Evolutionary conservation across 2,113 vertebrate genomes (phyloP).

Genomic region (Chloroceryle aenea): DNA sequence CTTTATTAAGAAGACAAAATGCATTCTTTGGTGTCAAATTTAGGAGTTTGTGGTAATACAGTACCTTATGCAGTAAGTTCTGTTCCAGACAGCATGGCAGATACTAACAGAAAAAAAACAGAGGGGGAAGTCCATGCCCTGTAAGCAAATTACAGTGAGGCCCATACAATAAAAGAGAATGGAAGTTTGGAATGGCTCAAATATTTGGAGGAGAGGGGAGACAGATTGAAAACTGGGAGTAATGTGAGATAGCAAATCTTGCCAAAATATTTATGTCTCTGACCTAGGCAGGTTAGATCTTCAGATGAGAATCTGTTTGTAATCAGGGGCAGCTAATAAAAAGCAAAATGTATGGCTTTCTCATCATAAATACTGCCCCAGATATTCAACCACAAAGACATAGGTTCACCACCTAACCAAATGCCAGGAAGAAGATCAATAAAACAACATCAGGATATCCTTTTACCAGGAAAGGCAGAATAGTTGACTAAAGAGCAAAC

Average conservation of each 20-base stretch:
- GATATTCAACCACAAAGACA: constrained; percentile 64
- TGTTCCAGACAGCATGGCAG: background rate
- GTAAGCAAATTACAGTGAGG: constrained; percentile 47
- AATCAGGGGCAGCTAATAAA: constrained; percentile 57
- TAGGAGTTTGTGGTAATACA: background rate
- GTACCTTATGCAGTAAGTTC: background rate
- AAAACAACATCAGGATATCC: constrained; percentile 50
- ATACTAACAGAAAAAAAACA: constrained; percentile 1
- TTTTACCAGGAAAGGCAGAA: constrained; percentile 48
- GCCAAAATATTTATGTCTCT: constrained; percentile 69
- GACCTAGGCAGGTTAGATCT: constrained; percentile 61
- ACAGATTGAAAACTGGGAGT: constrained; percentile 32
- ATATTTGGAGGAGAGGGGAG: constrained; percentile 29
- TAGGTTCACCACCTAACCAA: constrained; percentile 48
- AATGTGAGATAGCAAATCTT: constrained; percentile 38
- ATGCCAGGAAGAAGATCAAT: constrained; percentile 45
- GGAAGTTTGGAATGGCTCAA: constrained; percentile 59
- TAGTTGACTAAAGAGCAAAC: constrained; percentile 35
- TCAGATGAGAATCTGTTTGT: constrained; percentile 63
- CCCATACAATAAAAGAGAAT: constrained; percentile 17
- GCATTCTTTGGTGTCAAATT: background rate
- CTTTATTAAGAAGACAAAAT: background rate
- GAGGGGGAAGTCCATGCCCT: constrained; percentile 3
- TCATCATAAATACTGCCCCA: constrained; percentile 43
- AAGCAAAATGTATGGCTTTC: constrained; percentile 51